phyloP scores from a whole-genome alignment of 2,888 invertebrate species.

The Noctua fimbriata region DNA sequence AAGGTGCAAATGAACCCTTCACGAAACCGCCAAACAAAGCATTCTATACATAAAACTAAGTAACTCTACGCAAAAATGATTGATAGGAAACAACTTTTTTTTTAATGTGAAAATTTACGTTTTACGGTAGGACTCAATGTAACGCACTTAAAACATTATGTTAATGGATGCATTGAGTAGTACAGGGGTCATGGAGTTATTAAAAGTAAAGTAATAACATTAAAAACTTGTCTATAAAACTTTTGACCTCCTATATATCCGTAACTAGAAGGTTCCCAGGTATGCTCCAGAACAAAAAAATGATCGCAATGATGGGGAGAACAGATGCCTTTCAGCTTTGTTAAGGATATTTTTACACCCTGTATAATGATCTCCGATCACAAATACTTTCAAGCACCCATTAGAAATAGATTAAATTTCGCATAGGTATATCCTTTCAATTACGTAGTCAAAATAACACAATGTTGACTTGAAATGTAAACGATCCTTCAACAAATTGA shows the following conservation, averaged over 20 bases:
- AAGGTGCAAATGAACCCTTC: background rate
- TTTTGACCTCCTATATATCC: background rate
- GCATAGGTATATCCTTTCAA: constrained; percentile 18
- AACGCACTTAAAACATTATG: background rate
- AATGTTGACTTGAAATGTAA: constrained; percentile 36
- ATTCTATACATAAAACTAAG: background rate
- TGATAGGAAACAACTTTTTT: background rate
- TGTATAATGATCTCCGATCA: background rate
- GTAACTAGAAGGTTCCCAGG: background rate
- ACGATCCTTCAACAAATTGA: constrained; percentile 43
- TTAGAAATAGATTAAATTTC: constrained; percentile 31
- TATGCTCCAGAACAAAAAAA: background rate
- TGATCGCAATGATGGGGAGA: background rate
- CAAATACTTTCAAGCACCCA: background rate
- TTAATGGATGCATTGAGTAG: background rate
- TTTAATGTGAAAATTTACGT: background rate
- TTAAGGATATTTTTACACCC: background rate
- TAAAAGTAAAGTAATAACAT: background rate
- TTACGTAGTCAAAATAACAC: constrained; percentile 26
- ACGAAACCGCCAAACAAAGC: too few species aligned
- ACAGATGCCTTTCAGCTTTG: background rate
- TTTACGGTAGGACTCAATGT: background rate
- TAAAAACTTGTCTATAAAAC: background rate
- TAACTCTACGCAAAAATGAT: background rate
- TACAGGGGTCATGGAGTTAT: background rate